A percentile compares a stretch with the other conserved stretches of the same genome.
Conservation (phyloP, 2,113 vertebrate species). For the Pteropus alecto region DNA sequence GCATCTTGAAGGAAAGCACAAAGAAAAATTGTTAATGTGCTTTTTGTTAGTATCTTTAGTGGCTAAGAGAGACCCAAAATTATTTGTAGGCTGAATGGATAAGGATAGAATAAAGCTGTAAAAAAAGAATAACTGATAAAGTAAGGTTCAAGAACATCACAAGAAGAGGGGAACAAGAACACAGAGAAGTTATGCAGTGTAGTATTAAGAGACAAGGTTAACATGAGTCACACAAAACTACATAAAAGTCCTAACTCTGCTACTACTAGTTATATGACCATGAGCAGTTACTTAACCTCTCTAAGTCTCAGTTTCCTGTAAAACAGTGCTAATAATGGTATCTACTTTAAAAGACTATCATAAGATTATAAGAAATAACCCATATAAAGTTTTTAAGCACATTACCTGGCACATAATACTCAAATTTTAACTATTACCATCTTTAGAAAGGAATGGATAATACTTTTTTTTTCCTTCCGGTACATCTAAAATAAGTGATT, state of each 20-base stretch:
- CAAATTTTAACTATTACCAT: neutral
- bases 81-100: neutral
- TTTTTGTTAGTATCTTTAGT: neutral
- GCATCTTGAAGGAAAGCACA: neutral
- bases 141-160: neutral
- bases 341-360: conserved; percentile 1
- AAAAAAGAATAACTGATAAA: neutral
- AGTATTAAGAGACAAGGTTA: neutral
- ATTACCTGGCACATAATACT: neutral
- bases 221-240: neutral
- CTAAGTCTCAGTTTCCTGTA: neutral
- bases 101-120: neutral
- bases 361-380: neutral
- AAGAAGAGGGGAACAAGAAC: neutral
- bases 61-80: neutral
- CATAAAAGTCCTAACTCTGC: neutral
- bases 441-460: neutral
- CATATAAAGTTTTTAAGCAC: neutral
- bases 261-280: neutral
- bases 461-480: neutral
- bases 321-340: neutral
- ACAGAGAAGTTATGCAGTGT: neutral
- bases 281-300: neutral
- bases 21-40: neutral
- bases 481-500: conserved; percentile 15